A percentile compares a stretch with the other conserved stretches of the same genome.
These are phyloP conservation scores for Pleuronectes platessa DNA, from an alignment of 2,113 vertebrate genomes.

Conservation along the genomic window DNA sequence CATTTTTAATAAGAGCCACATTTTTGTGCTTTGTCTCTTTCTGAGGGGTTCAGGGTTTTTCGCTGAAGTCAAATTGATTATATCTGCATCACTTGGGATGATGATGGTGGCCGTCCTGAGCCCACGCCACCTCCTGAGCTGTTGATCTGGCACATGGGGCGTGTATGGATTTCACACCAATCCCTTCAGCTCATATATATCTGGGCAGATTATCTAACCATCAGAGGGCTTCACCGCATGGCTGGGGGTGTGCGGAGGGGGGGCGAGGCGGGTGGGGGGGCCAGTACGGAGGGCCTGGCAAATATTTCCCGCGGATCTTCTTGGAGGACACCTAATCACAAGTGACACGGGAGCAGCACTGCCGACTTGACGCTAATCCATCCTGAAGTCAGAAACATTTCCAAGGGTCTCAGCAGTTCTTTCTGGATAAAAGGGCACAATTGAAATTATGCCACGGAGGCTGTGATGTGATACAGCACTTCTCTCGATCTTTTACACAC, in stretches of 20 bases:
- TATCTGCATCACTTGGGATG: background rate
- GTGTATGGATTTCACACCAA: constrained; percentile 52
- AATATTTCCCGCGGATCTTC: constrained; percentile 63
- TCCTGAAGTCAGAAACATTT: constrained; percentile 79
- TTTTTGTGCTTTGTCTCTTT: background rate
- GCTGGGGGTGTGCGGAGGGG: background rate
- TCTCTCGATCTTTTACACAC: constrained; percentile 43
- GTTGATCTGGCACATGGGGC: constrained; percentile 7
- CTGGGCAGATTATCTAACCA: constrained; percentile 62
- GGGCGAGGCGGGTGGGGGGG: constrained; percentile 13
- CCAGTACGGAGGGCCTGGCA: constrained; percentile 28
- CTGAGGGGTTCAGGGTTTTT: background rate
- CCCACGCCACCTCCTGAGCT: background rate
- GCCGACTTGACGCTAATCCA: constrained; percentile 74
- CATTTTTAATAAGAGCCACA: background rate
- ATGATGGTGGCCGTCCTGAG: background rate
- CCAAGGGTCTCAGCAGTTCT: constrained; percentile 59
- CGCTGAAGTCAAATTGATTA: background rate
- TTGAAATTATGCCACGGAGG: constrained; percentile 29
- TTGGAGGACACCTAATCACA: constrained; percentile 75
- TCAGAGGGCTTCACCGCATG: constrained; percentile 31
- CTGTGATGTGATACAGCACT: constrained; percentile 43
- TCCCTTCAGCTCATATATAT: constrained; percentile 41
- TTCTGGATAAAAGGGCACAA: constrained; percentile 46
- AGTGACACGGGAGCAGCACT: constrained; percentile 71